A percentile compares a stretch with the other conserved stretches of the same genome.
Conservation (phyloP, 1,140 invertebrate species). For the Zaprionus ornatus region DNA sequence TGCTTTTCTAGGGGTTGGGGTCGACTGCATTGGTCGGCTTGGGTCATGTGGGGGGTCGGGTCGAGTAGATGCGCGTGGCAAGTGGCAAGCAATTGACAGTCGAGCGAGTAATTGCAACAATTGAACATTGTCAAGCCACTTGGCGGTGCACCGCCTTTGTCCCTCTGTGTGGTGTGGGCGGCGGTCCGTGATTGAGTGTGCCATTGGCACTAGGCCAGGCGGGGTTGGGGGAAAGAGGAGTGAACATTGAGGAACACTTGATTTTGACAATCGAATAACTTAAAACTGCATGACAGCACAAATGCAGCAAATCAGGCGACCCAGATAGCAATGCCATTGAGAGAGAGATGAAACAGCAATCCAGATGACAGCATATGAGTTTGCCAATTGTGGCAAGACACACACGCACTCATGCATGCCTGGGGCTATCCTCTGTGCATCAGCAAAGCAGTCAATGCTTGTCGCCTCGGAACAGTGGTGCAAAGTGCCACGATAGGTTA, state of each 20-base stretch:
- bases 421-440: slow-evolving; percentile 4
- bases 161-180: not conserved
- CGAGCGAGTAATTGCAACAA: slow-evolving; percentile 59
- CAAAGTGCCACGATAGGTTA: not conserved
- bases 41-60: slow-evolving; percentile 9
- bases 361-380: slow-evolving; percentile 2
- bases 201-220: not conserved
- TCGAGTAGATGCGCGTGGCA: slow-evolving; percentile 58
- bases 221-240: too few species aligned
- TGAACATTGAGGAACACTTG: not conserved
- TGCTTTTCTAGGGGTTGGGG: not conserved
- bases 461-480: not conserved
- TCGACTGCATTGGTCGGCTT: not conserved
- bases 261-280: slow-evolving; percentile 27
- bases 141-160: slow-evolving; percentile 1
- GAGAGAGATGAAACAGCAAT: slow-evolving; percentile 1
- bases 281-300: slow-evolving; percentile 22
- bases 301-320: slow-evolving; percentile 25
- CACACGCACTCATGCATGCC: not conserved
- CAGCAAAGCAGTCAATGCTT: not conserved
- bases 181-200: slow-evolving; percentile 16
- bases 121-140: slow-evolving; percentile 32
- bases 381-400: slow-evolving; percentile 16
- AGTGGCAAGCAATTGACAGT: slow-evolving; percentile 73
- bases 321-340: slow-evolving; percentile 2